These are phyloP conservation scores for Andrena flavipes DNA, from an alignment of 2,888 invertebrate genomes.

Conservation along the genomic window DNA sequence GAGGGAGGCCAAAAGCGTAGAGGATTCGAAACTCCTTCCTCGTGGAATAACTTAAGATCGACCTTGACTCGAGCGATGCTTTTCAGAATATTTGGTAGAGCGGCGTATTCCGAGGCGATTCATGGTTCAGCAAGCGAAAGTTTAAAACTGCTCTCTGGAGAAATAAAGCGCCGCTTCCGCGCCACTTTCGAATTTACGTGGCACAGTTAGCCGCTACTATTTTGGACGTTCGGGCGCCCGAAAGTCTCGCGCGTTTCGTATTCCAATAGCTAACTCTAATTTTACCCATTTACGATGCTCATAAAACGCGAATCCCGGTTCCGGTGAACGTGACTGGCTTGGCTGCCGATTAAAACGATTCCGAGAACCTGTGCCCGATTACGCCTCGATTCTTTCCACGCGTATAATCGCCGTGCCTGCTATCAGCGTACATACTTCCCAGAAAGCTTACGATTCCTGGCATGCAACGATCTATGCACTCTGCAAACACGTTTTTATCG, in stretches of 20 bases:
- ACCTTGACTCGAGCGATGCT: constrained; percentile 35
- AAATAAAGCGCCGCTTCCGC: constrained; percentile 32
- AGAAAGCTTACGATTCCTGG: constrained; percentile 2
- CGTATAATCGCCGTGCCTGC: background rate
- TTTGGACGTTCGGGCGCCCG: constrained; percentile 25
- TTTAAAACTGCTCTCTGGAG: constrained; percentile 35
- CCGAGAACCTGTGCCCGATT: constrained; percentile 17
- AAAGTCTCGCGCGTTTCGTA: constrained; percentile 13
- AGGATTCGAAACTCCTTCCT: too few species aligned
- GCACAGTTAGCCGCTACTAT: constrained; percentile 21
- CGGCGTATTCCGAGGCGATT: constrained; percentile 2
- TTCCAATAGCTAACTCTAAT: constrained; percentile 33
- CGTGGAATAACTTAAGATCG: background rate
- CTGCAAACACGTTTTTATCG: too few species aligned
- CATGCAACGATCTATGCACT: too few species aligned
- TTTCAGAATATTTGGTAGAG: constrained; percentile 5
- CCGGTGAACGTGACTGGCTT: constrained; percentile 11
- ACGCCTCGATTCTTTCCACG: background rate
- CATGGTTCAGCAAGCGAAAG: constrained; percentile 31
- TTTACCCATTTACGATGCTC: constrained; percentile 32
- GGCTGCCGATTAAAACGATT: constrained; percentile 27
- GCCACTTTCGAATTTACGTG: constrained; percentile 45
- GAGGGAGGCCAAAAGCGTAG: too few species aligned
- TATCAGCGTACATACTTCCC: background rate
- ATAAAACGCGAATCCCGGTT: constrained; percentile 35